Base-by-base conservation (phyloP, 2,797 vertebrate genomes). In the Cephalopachus bancanus region DNA sequence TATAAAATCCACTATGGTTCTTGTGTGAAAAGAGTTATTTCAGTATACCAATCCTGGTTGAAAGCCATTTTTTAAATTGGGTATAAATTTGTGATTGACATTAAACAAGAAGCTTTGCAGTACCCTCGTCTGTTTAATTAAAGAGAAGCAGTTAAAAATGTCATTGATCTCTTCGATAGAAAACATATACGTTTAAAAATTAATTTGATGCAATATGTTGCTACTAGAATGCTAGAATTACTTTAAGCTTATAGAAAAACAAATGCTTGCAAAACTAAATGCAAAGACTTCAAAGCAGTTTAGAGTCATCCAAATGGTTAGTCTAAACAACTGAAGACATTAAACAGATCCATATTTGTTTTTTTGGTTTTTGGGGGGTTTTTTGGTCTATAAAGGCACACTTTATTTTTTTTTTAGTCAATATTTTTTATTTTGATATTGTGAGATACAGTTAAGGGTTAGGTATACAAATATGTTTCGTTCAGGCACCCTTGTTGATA, bases 1-100 rank as follows among this genome's bases (percentile, higher is more conserved):
- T 85, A 1, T 80, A n/a, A 89, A 93, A 62, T 92, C 12, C 49
- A 24, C 57, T 55, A 4, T 83, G 37, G 65, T 83, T 30, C 33
- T 95, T 90, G 14, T 64, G 1, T 88, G 55, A 60, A 90, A 72
- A 67, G 60, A 33, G 26, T 95, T 89, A 20, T 10, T 28, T 95
- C 62, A 83, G 71, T 80, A n/a, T 72, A 72, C 1, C 22, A 83
- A 37, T 59, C 72, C 30, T 97, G 3, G n/a, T 37, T 95, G 26
- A 97, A 92, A 97, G 91, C 55, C 75, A 14, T 69, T 37, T 89
- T 60, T 92, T 95, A 93, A 85, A 49, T 67, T 89, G 75, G 93
- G 0, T 86, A 19, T 89, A 80, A 65, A 55, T 57, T 95, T 76
- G 26, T 81, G 57, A 30, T 22, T 86, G 24, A 84, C 67, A 16